Conservation (phyloP, 1,140 invertebrate genomes). For the Stenopsyche tienmushanensis region DNA sequence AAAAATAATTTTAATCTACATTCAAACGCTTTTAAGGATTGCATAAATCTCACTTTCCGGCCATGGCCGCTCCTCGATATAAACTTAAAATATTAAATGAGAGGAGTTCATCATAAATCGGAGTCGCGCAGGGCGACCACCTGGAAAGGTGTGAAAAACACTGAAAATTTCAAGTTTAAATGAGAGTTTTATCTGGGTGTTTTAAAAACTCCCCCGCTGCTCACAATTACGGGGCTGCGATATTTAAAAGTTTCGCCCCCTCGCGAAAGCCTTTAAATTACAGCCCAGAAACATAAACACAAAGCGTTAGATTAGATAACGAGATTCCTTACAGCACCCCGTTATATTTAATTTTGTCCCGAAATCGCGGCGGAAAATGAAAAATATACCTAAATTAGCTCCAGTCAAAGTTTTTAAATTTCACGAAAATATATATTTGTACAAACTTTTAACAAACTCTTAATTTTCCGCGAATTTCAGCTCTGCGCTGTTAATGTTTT, state of each 20-base stretch:
- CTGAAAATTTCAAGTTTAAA: constrained; percentile 29
- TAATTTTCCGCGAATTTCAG: not conserved
- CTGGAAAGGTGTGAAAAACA: constrained; percentile 19
- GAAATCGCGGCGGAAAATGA: not conserved
- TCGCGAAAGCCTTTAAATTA: too few relatives aligned
- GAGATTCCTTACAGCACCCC: constrained; percentile 17
- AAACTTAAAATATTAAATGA: constrained; percentile 30
- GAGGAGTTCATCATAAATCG: constrained; percentile 6
- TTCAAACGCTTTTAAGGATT: not conserved
- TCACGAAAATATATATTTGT: too few relatives aligned
- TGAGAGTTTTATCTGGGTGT: constrained; percentile 28
- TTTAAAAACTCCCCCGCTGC: constrained; percentile 20
- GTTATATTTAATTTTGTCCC: constrained; percentile 24
- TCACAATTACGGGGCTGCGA: constrained; percentile 18
- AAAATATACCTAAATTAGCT: not conserved
- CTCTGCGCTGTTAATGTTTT: too few relatives aligned
- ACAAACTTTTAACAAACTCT: too few relatives aligned
- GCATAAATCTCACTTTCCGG: not conserved
- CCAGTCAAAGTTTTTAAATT: too few relatives aligned
- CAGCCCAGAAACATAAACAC: not conserved
- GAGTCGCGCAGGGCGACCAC: constrained; percentile 1
- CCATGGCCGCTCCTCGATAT: constrained; percentile 21
- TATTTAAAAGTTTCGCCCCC: constrained; percentile 24
- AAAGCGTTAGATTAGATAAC: constrained; percentile 13
- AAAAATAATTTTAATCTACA: not conserved